Evolutionary conservation across 2,113 vertebrate genomes (phyloP), one percentile per base, ranked within the genome.

Genomic region (Grammomys dolichurus): DNA sequence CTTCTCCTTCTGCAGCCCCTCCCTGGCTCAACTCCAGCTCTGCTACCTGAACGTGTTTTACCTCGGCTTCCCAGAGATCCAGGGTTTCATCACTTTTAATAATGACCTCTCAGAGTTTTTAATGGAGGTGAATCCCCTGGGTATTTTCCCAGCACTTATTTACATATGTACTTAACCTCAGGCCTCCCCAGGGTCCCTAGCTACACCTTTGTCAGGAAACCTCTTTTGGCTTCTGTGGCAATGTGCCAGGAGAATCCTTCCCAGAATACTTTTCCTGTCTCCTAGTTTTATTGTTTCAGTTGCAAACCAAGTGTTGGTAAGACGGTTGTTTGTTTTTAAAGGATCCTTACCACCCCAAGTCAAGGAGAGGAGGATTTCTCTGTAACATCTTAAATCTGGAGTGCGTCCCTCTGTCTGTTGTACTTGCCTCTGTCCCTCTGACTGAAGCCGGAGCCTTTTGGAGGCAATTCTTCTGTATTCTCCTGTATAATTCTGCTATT

Each of bases 91-190:
- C 93, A 97, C 93, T 91, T 75, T 69, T 69, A 36, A 36, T 80
- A 89, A 69, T 95, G 95, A 97, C 78, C 94, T 95, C 67, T 85
- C 60, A 20, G 20, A 56, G 65, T 28, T 46, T 36, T 91, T 16
- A 31, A 36, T 89, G 88, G 95, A 95, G 96, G 94, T 97, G 93
- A 95, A 95, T 98, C 95, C 69, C 63, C 0, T 58, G 85, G 97
- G 78, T 89, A 72, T 56, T 97, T 98, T 98, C 95, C 96, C 92
- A 33, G 91, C 48, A 80, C 67, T 95, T 86, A 96, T 97, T 95
- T 98, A 77, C 95, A 72, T 96, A 75, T 20, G 75, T 51, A 63
- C 31, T 92, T 97, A 89, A 89, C 81, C 72, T 81, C 90, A 95
- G 58, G 86, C 88, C 46, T 92, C 46, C 88, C 60, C 19, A 46